Evolutionary conservation across 2,797 vertebrate species (phyloP), one percentile per base, ranked within the genome.

Genomic region (Falco biarmicus): DNA sequence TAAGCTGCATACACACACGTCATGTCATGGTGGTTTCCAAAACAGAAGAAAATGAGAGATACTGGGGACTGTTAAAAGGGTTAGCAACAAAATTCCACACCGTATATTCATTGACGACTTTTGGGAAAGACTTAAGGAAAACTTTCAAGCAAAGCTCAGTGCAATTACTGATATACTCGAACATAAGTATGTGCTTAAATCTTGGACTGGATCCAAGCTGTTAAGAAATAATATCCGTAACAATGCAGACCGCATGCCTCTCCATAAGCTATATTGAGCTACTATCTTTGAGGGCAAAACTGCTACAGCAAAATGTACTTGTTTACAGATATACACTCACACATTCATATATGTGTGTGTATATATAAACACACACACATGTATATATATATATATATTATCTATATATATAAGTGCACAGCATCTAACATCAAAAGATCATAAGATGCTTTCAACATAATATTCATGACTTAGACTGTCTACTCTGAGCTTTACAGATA

Each of bases 1-100:
- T 50, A 41, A 24, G 26, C 28, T 66, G 13, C 56, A 43, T 21
- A 24, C 0, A 1, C 19, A 31, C 0, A 0, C 1, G 2, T n/a
- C 2, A 2, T 4, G 1, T 15, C 4, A 0, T 1, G 0, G 28
- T 60, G 20, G 28, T 11, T 90, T 91, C n/a, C 66, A 81, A 76
- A 76, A 39, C 14, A 81, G 61, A 73, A 45, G 37, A 78, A 32
- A 71, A 32, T 32, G 10, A 79, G 51, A 31, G 25, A 53, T 66
- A 22, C 4, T 16, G 15, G 18, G 3, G 10, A n/a, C 65, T 79
- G 31, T 48, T 73, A 59, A 50, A 78, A 71, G 43, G 25, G 26
- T 45, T 53, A 76, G 25, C 14, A 78, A 85, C 32, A 68, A 87
- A 89, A 91, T 69, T 66, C 21, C 63, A 43, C 13, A 24, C 8